A percentile compares a stretch with the other conserved stretches of the same genome.
These are phyloP conservation scores for Rhaphigaster nebulosa DNA, from an alignment of 2,888 invertebrate species.

Conservation along the genomic window DNA sequence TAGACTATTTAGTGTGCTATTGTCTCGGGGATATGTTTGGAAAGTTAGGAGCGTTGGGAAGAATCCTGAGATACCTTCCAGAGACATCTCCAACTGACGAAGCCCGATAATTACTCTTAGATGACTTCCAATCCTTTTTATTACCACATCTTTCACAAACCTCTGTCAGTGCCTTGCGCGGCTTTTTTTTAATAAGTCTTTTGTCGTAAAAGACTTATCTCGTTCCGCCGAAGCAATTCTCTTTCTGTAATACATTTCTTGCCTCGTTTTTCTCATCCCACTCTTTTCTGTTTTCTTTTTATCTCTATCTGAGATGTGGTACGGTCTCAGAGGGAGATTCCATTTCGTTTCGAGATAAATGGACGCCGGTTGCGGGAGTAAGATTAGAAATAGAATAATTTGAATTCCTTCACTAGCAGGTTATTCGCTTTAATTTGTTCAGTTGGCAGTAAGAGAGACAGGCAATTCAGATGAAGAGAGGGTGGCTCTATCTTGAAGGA, in stretches of 20 bases:
- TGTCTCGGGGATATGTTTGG: too few relatives aligned
- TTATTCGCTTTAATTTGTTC: background rate
- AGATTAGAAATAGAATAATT: conserved; percentile 30
- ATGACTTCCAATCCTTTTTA: conserved; percentile 7
- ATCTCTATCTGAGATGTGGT: background rate
- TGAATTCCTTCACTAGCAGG: background rate
- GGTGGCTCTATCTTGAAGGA: background rate
- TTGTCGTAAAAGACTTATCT: conserved; percentile 21
- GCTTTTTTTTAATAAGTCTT: conserved; percentile 11
- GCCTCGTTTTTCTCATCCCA: background rate
- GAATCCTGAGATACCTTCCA: background rate
- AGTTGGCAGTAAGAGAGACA: background rate
- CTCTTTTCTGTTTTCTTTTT: background rate
- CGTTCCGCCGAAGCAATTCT: conserved; percentile 10
- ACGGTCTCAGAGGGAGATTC: background rate
- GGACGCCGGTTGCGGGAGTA: background rate
- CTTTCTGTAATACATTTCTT: background rate
- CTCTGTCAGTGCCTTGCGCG: background rate
- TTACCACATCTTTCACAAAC: background rate
- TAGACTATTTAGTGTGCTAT: too few relatives aligned
- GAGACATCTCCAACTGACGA: background rate
- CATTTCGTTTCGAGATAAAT: background rate
- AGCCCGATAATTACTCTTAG: background rate
- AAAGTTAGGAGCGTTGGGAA: background rate
- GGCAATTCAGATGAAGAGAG: background rate